Evolutionary conservation across 2,888 invertebrate species (phyloP).

Genomic region (Drosophila percnosoma): DNA sequence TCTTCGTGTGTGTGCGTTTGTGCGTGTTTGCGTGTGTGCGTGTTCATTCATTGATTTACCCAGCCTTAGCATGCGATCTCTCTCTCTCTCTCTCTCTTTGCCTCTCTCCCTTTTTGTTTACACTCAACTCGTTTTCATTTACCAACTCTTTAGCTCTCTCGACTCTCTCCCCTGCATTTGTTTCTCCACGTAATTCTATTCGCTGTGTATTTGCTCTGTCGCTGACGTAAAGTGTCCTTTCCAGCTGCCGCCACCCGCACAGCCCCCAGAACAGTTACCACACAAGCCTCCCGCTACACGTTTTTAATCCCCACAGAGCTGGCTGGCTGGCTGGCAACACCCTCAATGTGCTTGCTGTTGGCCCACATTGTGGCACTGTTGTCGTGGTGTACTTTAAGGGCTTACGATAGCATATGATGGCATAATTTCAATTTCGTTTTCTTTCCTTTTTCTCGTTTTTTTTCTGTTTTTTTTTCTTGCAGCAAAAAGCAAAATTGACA

Average conservation of each 20-base stretch:
- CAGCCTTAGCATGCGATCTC: constrained; percentile 24
- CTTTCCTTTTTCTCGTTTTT: constrained; percentile 3
- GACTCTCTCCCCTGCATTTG: neutral
- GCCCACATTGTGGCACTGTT: constrained; percentile 60
- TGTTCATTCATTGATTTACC: constrained; percentile 72
- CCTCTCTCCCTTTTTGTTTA: neutral
- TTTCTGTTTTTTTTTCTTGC: neutral
- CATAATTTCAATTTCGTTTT: constrained; percentile 60
- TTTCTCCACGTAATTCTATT: constrained; percentile 53
- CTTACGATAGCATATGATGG: constrained; percentile 59
- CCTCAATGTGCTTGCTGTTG: constrained; percentile 63
- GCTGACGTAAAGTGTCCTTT: constrained; percentile 78
- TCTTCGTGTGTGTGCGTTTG: constrained; percentile 21
- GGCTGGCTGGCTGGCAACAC: constrained; percentile 32
- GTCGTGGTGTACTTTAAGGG: constrained; percentile 60
- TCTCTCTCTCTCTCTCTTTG: constrained; percentile 6
- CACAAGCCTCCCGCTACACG: constrained; percentile 4
- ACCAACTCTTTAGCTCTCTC: constrained; percentile 8
- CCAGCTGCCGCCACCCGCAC: constrained; percentile 45
- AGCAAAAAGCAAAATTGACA: constrained; percentile 42
- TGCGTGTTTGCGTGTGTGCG: constrained; percentile 24
- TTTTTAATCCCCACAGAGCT: neutral
- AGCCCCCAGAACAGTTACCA: neutral
- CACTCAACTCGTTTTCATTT: constrained; percentile 14
- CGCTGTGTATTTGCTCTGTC: constrained; percentile 48